These are phyloP conservation scores for Dinomys branickii DNA, from an alignment of 2,113 vertebrate genomes.

Conservation along the genomic window DNA sequence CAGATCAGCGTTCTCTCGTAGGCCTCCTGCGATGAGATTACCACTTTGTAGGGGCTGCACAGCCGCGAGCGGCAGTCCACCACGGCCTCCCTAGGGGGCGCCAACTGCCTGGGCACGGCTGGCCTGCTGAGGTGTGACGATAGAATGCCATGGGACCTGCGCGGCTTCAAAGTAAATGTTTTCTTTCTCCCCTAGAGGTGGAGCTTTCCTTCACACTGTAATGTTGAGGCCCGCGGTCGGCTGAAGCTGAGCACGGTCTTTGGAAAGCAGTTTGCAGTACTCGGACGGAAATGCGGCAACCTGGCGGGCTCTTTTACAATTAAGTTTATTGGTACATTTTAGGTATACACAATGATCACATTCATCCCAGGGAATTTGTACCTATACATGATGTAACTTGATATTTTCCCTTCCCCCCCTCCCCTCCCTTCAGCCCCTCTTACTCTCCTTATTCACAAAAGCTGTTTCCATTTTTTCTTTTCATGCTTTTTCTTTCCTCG, in stretches of 20 bases:
- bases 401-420: neutral
- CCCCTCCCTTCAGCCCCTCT: neutral
- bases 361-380: neutral
- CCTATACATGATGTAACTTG: neutral
- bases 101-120: too few species aligned
- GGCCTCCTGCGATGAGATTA: too few species aligned
- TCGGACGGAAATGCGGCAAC: neutral
- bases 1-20: too few species aligned
- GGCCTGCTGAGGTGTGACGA: neutral
- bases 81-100: too few species aligned
- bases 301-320: neutral
- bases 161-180: neutral
- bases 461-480: neutral
- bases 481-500: too few species aligned
- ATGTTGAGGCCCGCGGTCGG: neutral
- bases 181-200: neutral
- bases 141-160: neutral
- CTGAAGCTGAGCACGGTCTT: neutral
- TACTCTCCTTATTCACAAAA: neutral
- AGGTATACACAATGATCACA: neutral
- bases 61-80: too few species aligned
- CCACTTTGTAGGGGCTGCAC: too few species aligned
- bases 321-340: neutral
- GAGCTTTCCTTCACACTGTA: neutral
- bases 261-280: neutral